These are phyloP conservation scores for Nothura maculosa DNA, from an alignment of 2,797 vertebrate genomes.

Conservation along the genomic window DNA sequence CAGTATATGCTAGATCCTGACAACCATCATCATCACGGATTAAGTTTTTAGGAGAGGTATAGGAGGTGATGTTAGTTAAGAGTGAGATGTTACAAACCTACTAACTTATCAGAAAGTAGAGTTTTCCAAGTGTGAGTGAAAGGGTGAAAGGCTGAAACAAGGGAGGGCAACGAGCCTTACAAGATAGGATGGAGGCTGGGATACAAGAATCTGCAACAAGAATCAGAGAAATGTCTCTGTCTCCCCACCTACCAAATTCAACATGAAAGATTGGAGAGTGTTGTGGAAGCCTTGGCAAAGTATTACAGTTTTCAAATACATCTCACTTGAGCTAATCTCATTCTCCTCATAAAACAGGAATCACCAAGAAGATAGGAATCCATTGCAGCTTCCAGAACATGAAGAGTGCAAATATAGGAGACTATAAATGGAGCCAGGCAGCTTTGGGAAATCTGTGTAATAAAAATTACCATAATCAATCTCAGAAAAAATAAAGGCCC, in stretches of 20 bases:
- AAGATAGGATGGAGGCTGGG: neutral
- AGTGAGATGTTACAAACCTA: neutral
- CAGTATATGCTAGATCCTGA: neutral
- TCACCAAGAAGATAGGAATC: neutral
- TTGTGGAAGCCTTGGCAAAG: neutral
- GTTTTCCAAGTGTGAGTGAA: neutral
- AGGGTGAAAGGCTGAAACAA: accelerated
- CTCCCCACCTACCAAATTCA: too few relatives aligned
- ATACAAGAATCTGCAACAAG: neutral
- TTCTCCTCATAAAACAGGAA: neutral
- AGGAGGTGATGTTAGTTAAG: neutral
- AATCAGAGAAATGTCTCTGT: neutral
- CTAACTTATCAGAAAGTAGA: neutral
- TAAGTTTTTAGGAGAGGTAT: neutral
- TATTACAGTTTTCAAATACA: neutral
- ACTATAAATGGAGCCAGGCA: neutral
- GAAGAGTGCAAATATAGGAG: neutral
- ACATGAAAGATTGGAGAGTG: neutral
- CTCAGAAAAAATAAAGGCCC: slow-evolving; percentile 28
- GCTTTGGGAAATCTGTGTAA: neutral
- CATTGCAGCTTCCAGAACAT: neutral
- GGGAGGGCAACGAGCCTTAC: neutral
- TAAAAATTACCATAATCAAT: slow-evolving; percentile 28
- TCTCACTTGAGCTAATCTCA: neutral
- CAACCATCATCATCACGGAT: neutral